Evolutionary conservation across 2,888 invertebrate species (phyloP).

Genomic region (Ethmia dodecea): DNA sequence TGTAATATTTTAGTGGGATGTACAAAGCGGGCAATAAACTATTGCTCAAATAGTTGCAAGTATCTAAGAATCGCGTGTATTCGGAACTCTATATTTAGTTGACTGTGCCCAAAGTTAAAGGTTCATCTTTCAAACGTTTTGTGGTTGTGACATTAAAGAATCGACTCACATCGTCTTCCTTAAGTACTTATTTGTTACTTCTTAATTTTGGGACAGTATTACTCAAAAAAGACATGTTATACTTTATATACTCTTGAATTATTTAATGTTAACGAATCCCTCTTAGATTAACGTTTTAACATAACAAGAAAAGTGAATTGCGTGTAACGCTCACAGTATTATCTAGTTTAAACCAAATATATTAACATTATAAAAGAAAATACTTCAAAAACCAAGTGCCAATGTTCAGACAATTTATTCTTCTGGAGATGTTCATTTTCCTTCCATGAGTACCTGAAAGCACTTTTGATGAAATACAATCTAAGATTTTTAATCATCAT

Average conservation of each 20-base stretch:
- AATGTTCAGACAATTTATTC: conserved; percentile 9
- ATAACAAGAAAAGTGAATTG: conserved; percentile 23
- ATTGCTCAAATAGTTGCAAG: conserved; percentile 51
- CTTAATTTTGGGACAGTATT: conserved; percentile 66
- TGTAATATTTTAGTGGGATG: conserved; percentile 49
- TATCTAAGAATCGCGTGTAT: conserved; percentile 23
- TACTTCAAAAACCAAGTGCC: conserved; percentile 21
- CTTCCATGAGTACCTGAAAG: conserved; percentile 59
- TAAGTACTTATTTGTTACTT: conserved; percentile 39
- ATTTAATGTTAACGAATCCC: conserved; percentile 40
- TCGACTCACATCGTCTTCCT: conserved; percentile 62
- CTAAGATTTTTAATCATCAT: conserved; percentile 25
- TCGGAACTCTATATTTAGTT: conserved; percentile 23
- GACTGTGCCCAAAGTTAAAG: conserved; percentile 38
- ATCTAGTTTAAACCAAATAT: conserved; percentile 26
- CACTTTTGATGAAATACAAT: conserved; percentile 34
- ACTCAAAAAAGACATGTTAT: conserved; percentile 72
- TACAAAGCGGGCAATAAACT: conserved; percentile 58
- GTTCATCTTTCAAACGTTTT: conserved; percentile 37
- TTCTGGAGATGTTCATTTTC: conserved; percentile 34
- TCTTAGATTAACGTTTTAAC: conserved; percentile 36
- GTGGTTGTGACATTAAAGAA: conserved; percentile 65
- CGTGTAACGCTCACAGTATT: conserved; percentile 46
- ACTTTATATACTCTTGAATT: conserved; percentile 41
- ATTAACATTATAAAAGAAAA: background rate